Base-by-base conservation (phyloP, 2,797 vertebrate species). In the Podargus strigoides region DNA sequence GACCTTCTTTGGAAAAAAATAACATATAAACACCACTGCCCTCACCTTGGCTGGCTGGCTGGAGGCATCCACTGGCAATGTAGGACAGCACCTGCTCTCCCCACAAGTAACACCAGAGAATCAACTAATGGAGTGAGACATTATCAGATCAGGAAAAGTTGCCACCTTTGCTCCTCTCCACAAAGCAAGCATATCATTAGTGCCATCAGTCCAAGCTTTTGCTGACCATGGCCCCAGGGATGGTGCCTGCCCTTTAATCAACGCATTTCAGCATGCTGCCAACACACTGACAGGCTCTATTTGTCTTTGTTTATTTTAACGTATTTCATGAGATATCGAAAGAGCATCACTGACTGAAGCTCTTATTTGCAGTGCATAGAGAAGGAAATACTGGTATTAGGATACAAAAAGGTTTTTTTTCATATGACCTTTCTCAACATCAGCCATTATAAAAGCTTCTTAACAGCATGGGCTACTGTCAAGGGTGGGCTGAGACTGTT, bases 331-430 rank as follows among this genome's bases (percentile, higher is more conserved):
- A 90, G 68, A 12, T 14, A 58, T 5, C 7, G 1, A 42, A 18
- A 7, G 47, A 44, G 16, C 53, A 59, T 12, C 23, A 44, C 46
- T 72, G 66, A 76, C 0, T 16, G 30, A 24, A 90, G 63, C 64
- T 55, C 46, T 58, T 59, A 32, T 46, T 50, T 80, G n/a, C 41
- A 47, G 20, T 10, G 24, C n/a, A 55, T 6, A 74, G 60, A 78
- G 83, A 94, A 96, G 58, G 62, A 95, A 95, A 64, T 28, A 36
- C 39, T 74, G 24, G 4, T 37, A 80, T 3, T 52, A 59, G 79
- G 79, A 81, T 86, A 68, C 12, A 24, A 58, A 89, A 86, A 64
- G 32, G 20, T 2, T 0, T 7, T 23, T 85, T 55, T 77, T 81
- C 6, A 34, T 23, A 32, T 8, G 37, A 39, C 52, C 30, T 76